phyloP scores from a whole-genome alignment of 2,888 invertebrate species.

The Linnaemya vulpina region DNA sequence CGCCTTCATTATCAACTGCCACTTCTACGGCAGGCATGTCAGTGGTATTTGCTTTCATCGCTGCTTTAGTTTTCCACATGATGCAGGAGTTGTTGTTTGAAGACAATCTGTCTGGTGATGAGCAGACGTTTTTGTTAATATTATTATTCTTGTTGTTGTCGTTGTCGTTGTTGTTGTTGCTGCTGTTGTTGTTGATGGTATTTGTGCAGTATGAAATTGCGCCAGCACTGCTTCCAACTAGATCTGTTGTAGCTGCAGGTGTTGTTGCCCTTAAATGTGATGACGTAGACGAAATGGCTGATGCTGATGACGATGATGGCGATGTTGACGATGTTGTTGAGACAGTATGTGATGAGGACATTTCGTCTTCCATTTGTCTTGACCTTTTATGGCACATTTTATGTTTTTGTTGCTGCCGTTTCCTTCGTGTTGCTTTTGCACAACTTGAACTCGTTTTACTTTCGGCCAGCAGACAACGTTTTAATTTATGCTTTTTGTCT shows the following conservation, averaged over 20 bases:
- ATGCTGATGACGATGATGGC: slow-evolving; percentile 30
- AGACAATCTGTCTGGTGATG: slow-evolving; percentile 50
- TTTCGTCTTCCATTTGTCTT: slow-evolving; percentile 56
- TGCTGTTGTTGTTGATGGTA: slow-evolving; percentile 1
- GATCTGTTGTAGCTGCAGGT: slow-evolving; percentile 52
- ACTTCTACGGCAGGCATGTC: slow-evolving; percentile 42
- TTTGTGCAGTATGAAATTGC: slow-evolving; percentile 13
- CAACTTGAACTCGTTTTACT: slow-evolving; percentile 27
- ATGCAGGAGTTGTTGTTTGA: slow-evolving; percentile 34
- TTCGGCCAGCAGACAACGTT: slow-evolving; percentile 24
- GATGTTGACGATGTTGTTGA: slow-evolving; percentile 27
- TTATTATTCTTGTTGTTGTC: slow-evolving; percentile 16
- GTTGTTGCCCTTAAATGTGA: slow-evolving; percentile 40
- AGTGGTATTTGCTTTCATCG: slow-evolving; percentile 69
- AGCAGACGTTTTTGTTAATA: slow-evolving; percentile 35
- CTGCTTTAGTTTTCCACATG: slow-evolving; percentile 67
- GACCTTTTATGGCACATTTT: slow-evolving; percentile 43
- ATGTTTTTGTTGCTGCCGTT: background rate
- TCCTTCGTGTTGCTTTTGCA: background rate
- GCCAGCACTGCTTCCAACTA: slow-evolving; percentile 29
- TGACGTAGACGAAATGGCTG: slow-evolving; percentile 45
- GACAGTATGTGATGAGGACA: slow-evolving; percentile 39
- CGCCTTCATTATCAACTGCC: slow-evolving; percentile 44
- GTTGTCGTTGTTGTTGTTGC: too few species aligned
- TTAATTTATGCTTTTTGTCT: slow-evolving; percentile 54